Evolutionary conservation across 2,888 invertebrate species (phyloP), one percentile per base, ranked within the genome.

Genomic region (Erebia palarica): DNA sequence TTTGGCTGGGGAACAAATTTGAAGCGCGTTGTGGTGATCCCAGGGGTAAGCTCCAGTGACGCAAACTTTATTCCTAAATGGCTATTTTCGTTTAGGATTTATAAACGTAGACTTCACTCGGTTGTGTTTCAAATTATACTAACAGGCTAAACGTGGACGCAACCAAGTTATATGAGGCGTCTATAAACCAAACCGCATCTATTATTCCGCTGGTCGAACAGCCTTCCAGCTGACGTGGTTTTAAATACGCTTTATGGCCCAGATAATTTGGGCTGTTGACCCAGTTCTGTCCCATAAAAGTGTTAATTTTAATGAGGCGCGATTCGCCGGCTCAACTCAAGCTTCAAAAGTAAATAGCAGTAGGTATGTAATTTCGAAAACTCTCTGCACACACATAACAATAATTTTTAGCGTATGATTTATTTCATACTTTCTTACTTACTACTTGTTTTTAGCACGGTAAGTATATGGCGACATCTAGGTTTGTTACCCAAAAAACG

Each of bases 161-260:
- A 82, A 77, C 81, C 86, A 80, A 86, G 91, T 92, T 93, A 92
- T 93, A 93, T 91, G 92, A 88, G 85, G 84, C 86, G 81, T 83
- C 88, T 89, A 92, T 93, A 93, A 93, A 92, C 89, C 82, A 84
- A 87, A 91, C 91, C 90, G 86, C 91, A 89, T 92, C 93, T 93
- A 92, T 90, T 91, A 90, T 90, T 84, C 85, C 83, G 79, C 78
- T 80, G 78, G 75, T 76, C 79, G 80, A 83, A 78, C 81, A 79
- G 80, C 78, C 78, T 81, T 79, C 77, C 92, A 91, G 92, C 91
- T 91, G 92, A 90, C 85, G 87, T 83, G 80, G 84, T 88, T 90
- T 87, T 83, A 88, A 91, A 90, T 87, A 84, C 83, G 83, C 83
- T 92, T 92, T 92, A 92, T 91, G 84, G 81, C 85, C 81, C 79